These are phyloP conservation scores for Pherbina coryleti DNA, from an alignment of 2,888 invertebrate genomes.

Conservation along the genomic window DNA sequence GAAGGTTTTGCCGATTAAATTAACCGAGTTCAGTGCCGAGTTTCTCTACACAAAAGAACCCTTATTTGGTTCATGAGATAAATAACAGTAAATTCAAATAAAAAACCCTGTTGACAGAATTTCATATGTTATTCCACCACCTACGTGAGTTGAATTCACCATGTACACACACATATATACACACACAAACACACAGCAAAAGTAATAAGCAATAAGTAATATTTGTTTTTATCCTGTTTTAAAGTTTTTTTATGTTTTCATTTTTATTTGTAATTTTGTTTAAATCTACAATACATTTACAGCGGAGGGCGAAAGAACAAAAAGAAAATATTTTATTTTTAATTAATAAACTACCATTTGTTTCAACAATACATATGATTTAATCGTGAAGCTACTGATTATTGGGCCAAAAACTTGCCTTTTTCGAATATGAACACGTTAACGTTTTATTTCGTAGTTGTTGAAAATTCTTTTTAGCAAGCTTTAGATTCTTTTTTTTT, in stretches of 20 bases:
- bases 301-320: conserved; percentile 70
- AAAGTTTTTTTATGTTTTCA: conserved; percentile 56
- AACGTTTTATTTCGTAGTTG: conserved; percentile 4
- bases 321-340: conserved; percentile 59
- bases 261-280: conserved; percentile 66
- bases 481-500: background rate
- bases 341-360: conserved; percentile 36
- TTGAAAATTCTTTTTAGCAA: background rate
- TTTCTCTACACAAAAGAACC: too few relatives aligned
- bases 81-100: too few relatives aligned
- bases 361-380: conserved; percentile 19
- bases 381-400: conserved; percentile 1
- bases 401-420: background rate
- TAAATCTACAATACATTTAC: conserved; percentile 70
- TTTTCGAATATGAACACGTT: conserved; percentile 42
- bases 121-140: too few relatives aligned
- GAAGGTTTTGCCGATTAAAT: too few relatives aligned
- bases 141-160: too few relatives aligned
- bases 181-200: too few relatives aligned
- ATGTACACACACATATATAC: too few relatives aligned
- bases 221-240: conserved; percentile 43
- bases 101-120: too few relatives aligned
- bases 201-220: background rate
- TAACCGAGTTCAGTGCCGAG: too few relatives aligned
- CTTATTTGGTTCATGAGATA: too few relatives aligned